Evolutionary conservation across 2,888 invertebrate genomes (phyloP).

Genomic region (Eristalinus sepulchralis): DNA sequence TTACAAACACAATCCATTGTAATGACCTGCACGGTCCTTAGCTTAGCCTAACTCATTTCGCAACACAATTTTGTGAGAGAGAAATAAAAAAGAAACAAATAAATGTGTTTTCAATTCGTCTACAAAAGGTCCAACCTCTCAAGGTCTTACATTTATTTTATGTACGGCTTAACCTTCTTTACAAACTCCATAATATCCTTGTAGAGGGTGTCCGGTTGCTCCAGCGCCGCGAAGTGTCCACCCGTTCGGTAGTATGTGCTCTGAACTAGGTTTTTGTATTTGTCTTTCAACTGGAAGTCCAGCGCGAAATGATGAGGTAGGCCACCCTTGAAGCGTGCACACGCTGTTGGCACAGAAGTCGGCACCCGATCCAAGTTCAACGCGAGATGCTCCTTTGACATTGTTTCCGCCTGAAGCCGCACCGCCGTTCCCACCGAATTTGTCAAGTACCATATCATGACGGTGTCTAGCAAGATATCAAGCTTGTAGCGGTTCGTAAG

Average conservation of each 20-base stretch:
- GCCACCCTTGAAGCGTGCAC: slow-evolving; percentile 88
- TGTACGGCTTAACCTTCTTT: slow-evolving; percentile 13
- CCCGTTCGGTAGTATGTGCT: slow-evolving; percentile 85
- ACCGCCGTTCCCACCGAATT: slow-evolving; percentile 87
- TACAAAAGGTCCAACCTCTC: no score
- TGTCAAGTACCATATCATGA: slow-evolving; percentile 91
- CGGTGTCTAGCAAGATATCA: slow-evolving; percentile 84
- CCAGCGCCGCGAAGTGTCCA: slow-evolving; percentile 94
- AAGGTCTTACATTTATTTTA: neutral
- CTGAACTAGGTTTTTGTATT: slow-evolving; percentile 86
- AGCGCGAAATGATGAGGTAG: slow-evolving; percentile 82
- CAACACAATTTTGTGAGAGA: no score
- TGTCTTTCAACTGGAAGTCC: slow-evolving; percentile 83
- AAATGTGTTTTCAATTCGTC: no score
- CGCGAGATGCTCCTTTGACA: slow-evolving; percentile 74
- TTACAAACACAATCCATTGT: no score
- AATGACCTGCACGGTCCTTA: no score
- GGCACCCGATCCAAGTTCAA: slow-evolving; percentile 82
- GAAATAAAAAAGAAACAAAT: no score
- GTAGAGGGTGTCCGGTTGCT: slow-evolving; percentile 87
- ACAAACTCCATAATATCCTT: slow-evolving; percentile 83
- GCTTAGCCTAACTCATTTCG: no score
- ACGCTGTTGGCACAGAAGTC: slow-evolving; percentile 87
- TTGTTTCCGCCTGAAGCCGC: slow-evolving; percentile 86
- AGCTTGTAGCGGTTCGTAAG: slow-evolving; percentile 82